Conservation (phyloP, 2,888 invertebrate species). For the Drosophila antonietae region DNA sequence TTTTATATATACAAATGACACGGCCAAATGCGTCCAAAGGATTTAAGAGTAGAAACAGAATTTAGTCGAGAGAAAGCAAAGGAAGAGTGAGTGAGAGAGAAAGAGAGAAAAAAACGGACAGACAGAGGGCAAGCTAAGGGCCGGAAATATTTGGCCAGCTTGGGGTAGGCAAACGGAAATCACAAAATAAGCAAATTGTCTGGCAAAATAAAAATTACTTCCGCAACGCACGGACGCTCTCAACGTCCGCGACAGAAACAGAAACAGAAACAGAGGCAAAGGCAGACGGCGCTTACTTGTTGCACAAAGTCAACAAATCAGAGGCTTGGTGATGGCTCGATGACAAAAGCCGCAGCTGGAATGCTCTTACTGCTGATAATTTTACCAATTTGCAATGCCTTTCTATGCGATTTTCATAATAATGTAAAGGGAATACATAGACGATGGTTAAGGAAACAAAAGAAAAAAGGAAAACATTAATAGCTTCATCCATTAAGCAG, state of each 20-base stretch:
- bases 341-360: neutral
- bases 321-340: neutral
- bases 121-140: slow-evolving; percentile 56
- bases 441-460: neutral
- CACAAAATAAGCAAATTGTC: slow-evolving; percentile 85
- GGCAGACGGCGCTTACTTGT: slow-evolving; percentile 48
- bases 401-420: slow-evolving; percentile 7
- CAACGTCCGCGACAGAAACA: slow-evolving; percentile 34
- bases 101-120: slow-evolving; percentile 7
- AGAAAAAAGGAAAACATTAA: no score
- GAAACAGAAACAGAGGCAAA: neutral
- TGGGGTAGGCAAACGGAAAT: slow-evolving; percentile 80
- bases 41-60: slow-evolving; percentile 33
- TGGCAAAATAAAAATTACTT: slow-evolving; percentile 85
- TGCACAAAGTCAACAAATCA: slow-evolving; percentile 36
- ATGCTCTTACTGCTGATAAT: slow-evolving; percentile 1
- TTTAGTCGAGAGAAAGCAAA: slow-evolving; percentile 10
- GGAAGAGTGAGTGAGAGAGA: neutral
- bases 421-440: neutral
- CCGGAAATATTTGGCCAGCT: slow-evolving; percentile 79
- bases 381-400: neutral
- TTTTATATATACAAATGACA: slow-evolving; percentile 14
- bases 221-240: slow-evolving; percentile 77
- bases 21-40: slow-evolving; percentile 45
- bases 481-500: neutral